phyloP scores from a whole-genome alignment of 2,113 vertebrate genomes.

The Petrocephalus zakoni region DNA sequence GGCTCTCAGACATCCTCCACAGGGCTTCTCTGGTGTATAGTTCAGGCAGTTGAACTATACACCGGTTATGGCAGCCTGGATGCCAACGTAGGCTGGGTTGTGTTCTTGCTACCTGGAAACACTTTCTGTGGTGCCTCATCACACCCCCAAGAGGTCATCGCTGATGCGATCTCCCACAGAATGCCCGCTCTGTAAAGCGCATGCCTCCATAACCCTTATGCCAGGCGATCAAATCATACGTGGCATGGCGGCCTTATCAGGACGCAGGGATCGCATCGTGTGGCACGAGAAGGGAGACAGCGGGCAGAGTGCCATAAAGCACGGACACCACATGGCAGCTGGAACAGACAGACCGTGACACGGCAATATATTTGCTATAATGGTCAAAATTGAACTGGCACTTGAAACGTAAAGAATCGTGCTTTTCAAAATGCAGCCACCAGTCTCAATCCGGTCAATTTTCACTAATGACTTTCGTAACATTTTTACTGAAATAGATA shows the following conservation, averaged over 20 bases:
- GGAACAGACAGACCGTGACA: background rate
- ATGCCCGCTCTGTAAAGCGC: background rate
- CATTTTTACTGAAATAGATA: no score
- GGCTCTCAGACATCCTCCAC: background rate
- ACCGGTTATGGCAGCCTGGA: background rate
- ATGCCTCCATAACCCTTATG: background rate
- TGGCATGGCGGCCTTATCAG: background rate
- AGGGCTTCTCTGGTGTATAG: background rate
- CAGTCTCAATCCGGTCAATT: background rate
- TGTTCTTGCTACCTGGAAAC: background rate
- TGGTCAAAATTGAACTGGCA: background rate
- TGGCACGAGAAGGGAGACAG: background rate
- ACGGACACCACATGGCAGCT: background rate
- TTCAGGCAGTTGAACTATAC: background rate
- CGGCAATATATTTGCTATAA: background rate
- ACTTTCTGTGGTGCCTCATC: background rate
- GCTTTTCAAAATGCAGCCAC: background rate
- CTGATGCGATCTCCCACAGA: background rate
- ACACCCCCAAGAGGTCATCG: background rate
- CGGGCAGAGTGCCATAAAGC: background rate
- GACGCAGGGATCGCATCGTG: background rate
- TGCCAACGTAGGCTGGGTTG: background rate
- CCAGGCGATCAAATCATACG: background rate
- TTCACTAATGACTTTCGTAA: no score
- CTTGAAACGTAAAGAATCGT: background rate